Evolutionary conservation across 92 coral and sea anemone species (phyloP), one percentile per base, ranked within the genome.

Genomic region (Bergia sp.): DNA sequence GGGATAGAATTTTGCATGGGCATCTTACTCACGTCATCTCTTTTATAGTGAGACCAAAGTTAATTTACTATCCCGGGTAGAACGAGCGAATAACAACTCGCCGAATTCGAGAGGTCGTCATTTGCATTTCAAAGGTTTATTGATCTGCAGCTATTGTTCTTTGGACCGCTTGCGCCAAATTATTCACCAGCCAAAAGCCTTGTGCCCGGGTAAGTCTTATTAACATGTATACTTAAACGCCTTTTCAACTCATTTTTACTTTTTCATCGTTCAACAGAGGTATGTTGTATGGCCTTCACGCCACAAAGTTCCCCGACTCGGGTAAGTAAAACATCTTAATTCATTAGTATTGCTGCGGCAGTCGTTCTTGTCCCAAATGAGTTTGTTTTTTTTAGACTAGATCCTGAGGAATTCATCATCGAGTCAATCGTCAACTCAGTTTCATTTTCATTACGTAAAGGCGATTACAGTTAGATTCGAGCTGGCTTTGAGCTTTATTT

Each of bases 241-340:
- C 37, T 61, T 71, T 72, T 29, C 73, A 87, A 88, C 82, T 67
- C 58, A 38, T 38, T 58, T 20, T 66, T 65, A 21, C 37, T 91
- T 88, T 79, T 81, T 82, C 75, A 61, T 71, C 50, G 78, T 90
- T 57, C 76, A 21, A 67, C 89, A 95, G 98, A 95, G 93, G 92
- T 88, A 92, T 95, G 98, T 95, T 93, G 94, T 66, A 95, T 95
- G 98, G 98, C 98, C 86, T 95, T 93, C 90, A 92, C 96, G 9
- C 98, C 98, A 37, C 96, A 95, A 88, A 93, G 98, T 93, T 91
- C 96, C 81, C 93, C 98, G 21, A 95, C 93, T 49, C 93, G 95
- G 88, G 98, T 95, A 89, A 90, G 98, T 82, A 64, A 3, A 47
- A 29, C 20, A 3, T 65, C 29, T 23, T 82, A n/a, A 73, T 23